Base-by-base conservation (phyloP, 92 coral and sea anemone species). In the Umimayanthus chanpuru region DNA sequence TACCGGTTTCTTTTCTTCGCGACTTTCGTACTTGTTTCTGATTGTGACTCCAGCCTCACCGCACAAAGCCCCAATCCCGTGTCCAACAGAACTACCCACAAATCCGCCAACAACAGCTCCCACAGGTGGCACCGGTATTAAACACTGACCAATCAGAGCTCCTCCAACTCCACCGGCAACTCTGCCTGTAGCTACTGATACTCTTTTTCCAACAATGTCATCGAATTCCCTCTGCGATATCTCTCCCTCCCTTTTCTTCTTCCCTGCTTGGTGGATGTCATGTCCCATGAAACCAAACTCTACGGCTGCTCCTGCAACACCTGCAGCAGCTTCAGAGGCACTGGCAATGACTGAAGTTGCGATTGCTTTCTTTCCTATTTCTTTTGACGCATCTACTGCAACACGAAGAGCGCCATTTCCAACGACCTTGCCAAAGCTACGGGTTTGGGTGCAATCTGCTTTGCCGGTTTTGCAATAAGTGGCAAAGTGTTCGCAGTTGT, bases 211-310 rank as follows among this genome's bases (percentile, higher is more conserved):
- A 28, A 81, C 90, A 47, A 87, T 65, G 6, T 88, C 86, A 26
- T 88, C 86, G 73, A 65, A 81, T 53, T 88, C 86, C 44, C 82
- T 29, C 77, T 80, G 73, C 1, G 86, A 64, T 14, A 88, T 80
- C 55, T 81, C 86, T 3, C 90, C 82, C 23, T 81, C 49, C 2
- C 50, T 80, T 73, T 72, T 88, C 74, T 71, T 88, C 53, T 26
- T 74, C 7, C 86, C 71, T 70, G 87, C 90, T 72, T 70, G 58
- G 12, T 73, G 86, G 65, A 88, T 88, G 74, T 88, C 87, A n/a
- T 88, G 71, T 3, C 90, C 68, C 28, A 56, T 41, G 28, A 88
- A 81, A 10, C 86, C 90, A 8, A 88, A 23, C 55, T 88, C 90
- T 47, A 88, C 72, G 25, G 76, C 87, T 0, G 82, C 82, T 47